Evolutionary conservation across 2,797 vertebrate species (phyloP), one percentile per base, ranked within the genome.

Genomic region (Schizothorax lantsangensis): DNA sequence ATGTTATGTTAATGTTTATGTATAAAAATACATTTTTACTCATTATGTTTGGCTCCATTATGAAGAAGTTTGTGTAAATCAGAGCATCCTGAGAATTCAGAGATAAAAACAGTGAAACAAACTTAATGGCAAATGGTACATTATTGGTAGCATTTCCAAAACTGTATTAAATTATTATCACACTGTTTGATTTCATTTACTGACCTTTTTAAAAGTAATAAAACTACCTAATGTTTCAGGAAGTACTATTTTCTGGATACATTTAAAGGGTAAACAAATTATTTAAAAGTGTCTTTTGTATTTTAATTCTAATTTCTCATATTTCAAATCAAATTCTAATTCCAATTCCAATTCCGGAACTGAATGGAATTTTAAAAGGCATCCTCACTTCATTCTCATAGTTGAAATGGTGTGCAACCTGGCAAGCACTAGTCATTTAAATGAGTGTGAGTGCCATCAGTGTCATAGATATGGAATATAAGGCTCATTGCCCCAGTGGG

Each of bases 401-500:
- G 57, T 12, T 62, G 23, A 59, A 68, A 79, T 79, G 77, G 77
- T 26, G 23, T 0, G 3, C n/a, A 47, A 66, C 10, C 23, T 43
- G 26, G n/a, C 40, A 66, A 79, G 36, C 23, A 79, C 54, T 19
- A 71, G 62, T 79, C 33, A 68, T 30, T 47, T 30, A 14, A 43
- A 57, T 33, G 19, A 64, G 17, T 49, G n/a, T 4, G 33, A 33
- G n/a, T 43, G 74, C 38, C 64, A 43, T 85, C 64, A 23, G 45
- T 71, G 64, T 19, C 23, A 17, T 45, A 85, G 47, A 84, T 84
- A 68, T 78, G 57, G 23, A 57, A 69, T 52, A 38, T 8, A n/a
- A 86, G 54, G 79, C 10, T 75, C 30, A 78, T 9, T 57, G 69
- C 5, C 49, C 17, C 79, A 82, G 57, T 40, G 49, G 81, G 79